Conservation (phyloP, 2,113 vertebrate species). For the Phoxinus phoxinus region DNA sequence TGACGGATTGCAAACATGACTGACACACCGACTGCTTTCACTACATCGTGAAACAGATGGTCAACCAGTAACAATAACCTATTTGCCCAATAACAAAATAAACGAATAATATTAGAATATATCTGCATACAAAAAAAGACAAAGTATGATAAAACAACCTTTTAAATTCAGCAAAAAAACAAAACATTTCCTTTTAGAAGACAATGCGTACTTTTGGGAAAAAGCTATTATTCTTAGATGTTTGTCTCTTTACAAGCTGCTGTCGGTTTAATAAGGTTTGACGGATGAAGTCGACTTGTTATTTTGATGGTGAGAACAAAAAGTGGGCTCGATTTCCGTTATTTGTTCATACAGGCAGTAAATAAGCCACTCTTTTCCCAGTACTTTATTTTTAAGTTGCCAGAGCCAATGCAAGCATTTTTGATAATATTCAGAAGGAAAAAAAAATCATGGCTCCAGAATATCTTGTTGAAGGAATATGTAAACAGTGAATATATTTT, state of each 20-base stretch:
- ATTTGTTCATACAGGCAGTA: not conserved
- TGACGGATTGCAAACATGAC: constrained; percentile 63
- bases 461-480: too few species aligned
- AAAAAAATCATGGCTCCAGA: too few species aligned
- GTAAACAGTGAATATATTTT: too few species aligned
- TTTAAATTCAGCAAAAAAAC: not conserved
- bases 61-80: too few species aligned
- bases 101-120: not conserved
- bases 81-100: not conserved
- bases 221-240: not conserved
- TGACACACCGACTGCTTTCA: constrained; percentile 67
- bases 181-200: not conserved
- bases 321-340: not conserved
- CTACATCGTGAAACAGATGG: constrained; percentile 26
- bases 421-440: too few species aligned
- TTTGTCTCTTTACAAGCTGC: not conserved
- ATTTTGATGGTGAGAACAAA: not conserved
- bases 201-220: not conserved
- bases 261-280: not conserved
- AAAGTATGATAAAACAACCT: not conserved
- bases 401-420: too few species aligned
- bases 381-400: too few species aligned
- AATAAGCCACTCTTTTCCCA: not conserved
- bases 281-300: not conserved
- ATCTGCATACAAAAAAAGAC: not conserved